Base-by-base conservation (phyloP, 1,140 invertebrate genomes). In the Caligus rogercresseyi region DNA sequence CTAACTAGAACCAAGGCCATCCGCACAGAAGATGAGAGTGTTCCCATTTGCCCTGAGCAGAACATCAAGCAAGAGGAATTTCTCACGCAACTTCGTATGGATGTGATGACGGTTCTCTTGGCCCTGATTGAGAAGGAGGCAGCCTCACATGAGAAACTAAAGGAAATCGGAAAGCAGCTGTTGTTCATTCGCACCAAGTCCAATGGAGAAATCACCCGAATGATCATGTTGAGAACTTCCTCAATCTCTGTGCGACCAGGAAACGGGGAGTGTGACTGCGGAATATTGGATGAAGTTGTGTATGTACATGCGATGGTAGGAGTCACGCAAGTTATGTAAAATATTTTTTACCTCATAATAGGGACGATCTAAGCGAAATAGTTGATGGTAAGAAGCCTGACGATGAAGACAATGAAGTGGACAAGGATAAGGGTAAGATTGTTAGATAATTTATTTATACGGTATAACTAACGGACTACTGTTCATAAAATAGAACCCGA, bases 161-260 rank as follows among this genome's bases (percentile, higher is more conserved):
- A 60, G 57, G 24, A 60, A n/a, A 31, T 60, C 21, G 57, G 57
- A 7, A 60, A 43, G 21, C 23, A 60, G 21, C 26, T 60, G 14
- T 21, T 60, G 15, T 14, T 25, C 23, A 43, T 60, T 31, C 24
- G 57, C 15, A 60, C 57, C 14, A 60, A 60, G 26, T 24, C 25
- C 2, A 60, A 60, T 31, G 57, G 57, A 18, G 57, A 60, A 43
- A 60, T 60, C n/a, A 60, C 57, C 16, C 23, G 57, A 43, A 60
- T 60, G 24, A 60, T 60, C 24, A 60, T 60, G 57, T 16, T 60
- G 24, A 20, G 57, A 43, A 25, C 21, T 3, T 24, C 57, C 16
- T 21, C 2, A 11, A 16, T 54, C 13, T 19, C 21, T 20, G 15
- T 25, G 16, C 2, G 20, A 25, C 18, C 57, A 14, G 18, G 57